These are phyloP conservation scores for Hippocampus comes DNA, from an alignment of 2,113 vertebrate genomes.

Conservation along the genomic window DNA sequence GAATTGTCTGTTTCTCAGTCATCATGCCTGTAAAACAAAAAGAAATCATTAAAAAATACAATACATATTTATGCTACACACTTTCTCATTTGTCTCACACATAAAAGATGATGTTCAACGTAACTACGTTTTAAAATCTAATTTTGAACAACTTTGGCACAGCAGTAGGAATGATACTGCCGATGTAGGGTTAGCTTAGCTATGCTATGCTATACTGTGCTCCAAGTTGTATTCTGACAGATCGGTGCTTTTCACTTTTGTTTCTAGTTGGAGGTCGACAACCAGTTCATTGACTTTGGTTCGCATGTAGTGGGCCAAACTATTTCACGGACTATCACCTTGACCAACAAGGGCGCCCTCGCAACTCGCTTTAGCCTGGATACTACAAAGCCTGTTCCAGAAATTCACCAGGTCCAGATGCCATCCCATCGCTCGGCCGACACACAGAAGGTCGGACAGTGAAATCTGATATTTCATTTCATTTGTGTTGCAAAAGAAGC, in stretches of 20 bases:
- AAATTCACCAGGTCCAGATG: constrained; percentile 26
- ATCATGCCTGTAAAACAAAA: not conserved
- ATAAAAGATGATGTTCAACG: not conserved
- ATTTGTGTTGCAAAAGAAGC: not conserved
- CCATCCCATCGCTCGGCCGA: constrained; percentile 20
- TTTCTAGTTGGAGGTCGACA: constrained; percentile 83
- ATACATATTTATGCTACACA: not conserved
- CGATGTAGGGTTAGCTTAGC: not conserved
- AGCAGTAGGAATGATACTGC: not conserved
- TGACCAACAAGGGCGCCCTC: constrained; percentile 85
- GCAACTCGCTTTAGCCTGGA: constrained; percentile 76
- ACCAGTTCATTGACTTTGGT: constrained; percentile 83
- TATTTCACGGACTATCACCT: constrained; percentile 76
- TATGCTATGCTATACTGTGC: not conserved
- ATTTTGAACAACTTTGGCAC: not conserved
- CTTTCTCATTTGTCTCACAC: not conserved
- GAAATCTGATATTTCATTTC: not conserved
- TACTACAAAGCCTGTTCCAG: constrained; percentile 31
- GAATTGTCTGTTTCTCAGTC: not conserved
- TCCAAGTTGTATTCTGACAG: constrained; percentile 6
- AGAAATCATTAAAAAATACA: too few species aligned
- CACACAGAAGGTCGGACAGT: constrained; percentile 54
- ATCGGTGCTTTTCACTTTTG: constrained; percentile 26
- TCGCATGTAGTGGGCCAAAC: constrained; percentile 85
- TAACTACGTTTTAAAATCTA: too few species aligned